Evolutionary conservation across 1,140 invertebrate species (phyloP), one percentile per base, ranked within the genome.

Genomic region (Papilio helenus): DNA sequence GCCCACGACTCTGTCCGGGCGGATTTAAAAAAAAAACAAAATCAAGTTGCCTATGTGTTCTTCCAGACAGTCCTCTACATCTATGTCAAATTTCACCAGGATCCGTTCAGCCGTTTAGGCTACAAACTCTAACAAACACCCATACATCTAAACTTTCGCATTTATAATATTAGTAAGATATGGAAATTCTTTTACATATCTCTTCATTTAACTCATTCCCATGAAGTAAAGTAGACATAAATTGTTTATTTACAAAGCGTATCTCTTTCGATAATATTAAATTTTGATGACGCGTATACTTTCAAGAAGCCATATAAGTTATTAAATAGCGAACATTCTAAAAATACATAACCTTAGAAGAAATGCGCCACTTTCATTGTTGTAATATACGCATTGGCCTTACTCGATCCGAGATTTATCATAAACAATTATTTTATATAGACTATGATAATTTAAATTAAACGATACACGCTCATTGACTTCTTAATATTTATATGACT

Each of bases 261-360:
- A 23, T 10, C n/a, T 65, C 10, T 12, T 65, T 65, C 14, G 14
- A 34, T 12, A 29, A 29, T 29, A 65, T 16, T 26, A 7, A 61
- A 61, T 61, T 68, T 68, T 68, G 29, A 68, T 68, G 14, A 14
- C 23, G 26, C 26, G 26, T 68, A 68, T 68, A 68, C 61, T 68
- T 68, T 34, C 16, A 29, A 29, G 58, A 61, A 68, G 26, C 61
- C 61, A 16, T 68, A 68, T 29, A 29, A 68, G 61, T 68, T 68
- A 68, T 68, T 68, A 68, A 68, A 68, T 68, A 68, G 61, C 26
- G 61, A 68, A 58, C 55, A 23, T 61, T 61, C 61, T 68, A 68
- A 68, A 68, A 68, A 68, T 68, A 68, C 61, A 26, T 68, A 68
- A 68, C 61, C 61, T 68, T 68, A 16, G 61, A 68, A 68, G 61